A percentile compares a stretch with the other conserved stretches of the same genome.
Conservation (phyloP, 2,888 invertebrate species). For the Allophyes oxyacanthae region DNA sequence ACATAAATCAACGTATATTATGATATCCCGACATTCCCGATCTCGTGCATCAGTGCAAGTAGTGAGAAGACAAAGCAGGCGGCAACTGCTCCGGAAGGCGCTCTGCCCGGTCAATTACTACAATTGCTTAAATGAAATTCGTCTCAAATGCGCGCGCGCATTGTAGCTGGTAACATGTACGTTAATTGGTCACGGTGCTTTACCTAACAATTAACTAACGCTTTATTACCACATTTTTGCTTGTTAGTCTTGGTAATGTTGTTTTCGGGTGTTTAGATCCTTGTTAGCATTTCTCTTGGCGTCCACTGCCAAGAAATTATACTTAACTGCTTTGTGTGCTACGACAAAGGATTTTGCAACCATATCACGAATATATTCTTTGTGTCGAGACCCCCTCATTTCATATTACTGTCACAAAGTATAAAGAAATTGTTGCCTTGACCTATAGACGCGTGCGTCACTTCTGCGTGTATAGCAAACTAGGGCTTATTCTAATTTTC, state of each 20-base stretch:
- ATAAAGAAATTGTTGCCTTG: conserved; percentile 53
- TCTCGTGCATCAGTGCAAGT: conserved; percentile 64
- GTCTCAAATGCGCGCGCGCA: conserved; percentile 77
- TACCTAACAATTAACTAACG: conserved; percentile 81
- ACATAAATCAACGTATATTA: conserved; percentile 34
- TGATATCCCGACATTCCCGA: conserved; percentile 42
- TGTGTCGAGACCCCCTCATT: conserved; percentile 33
- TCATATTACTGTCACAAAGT: conserved; percentile 36
- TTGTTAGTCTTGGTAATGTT: conserved; percentile 57
- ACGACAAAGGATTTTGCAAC: conserved; percentile 22
- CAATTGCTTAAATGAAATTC: conserved; percentile 88
- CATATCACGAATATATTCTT: conserved; percentile 29
- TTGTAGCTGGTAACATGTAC: conserved; percentile 64
- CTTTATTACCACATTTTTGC: conserved; percentile 68
- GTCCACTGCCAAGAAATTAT: conserved; percentile 18
- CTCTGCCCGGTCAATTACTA: conserved; percentile 82
- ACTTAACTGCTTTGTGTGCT: conserved; percentile 16
- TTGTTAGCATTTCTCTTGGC: conserved; percentile 36
- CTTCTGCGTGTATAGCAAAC: conserved; percentile 31
- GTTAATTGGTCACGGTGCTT: conserved; percentile 87
- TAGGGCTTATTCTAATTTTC: conserved; percentile 42
- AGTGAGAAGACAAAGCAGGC: conserved; percentile 72
- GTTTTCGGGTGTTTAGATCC: conserved; percentile 45
- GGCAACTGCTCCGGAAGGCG: conserved; percentile 80
- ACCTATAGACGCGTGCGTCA: conserved; percentile 45